These are phyloP conservation scores for Muscicapa striata DNA, from an alignment of 2,797 vertebrate species.

Conservation along the genomic window DNA sequence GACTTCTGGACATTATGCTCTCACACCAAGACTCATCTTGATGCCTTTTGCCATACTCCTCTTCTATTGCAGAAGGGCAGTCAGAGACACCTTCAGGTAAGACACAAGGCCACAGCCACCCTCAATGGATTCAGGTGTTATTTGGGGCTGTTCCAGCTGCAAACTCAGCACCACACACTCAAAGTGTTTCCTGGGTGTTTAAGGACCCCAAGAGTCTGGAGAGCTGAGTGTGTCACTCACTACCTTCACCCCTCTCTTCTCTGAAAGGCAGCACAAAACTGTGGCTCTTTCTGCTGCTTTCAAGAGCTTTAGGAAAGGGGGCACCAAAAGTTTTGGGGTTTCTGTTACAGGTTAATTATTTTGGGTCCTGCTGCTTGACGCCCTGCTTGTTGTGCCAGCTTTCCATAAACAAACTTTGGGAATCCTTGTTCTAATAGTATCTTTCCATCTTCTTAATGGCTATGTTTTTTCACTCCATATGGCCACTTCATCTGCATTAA, in stretches of 20 bases:
- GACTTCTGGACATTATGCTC: background rate
- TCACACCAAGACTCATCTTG: accelerated
- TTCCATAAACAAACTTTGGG: conserved; percentile 67
- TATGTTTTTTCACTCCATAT: conserved; percentile 67
- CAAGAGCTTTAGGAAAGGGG: background rate
- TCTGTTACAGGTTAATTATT: conserved; percentile 3
- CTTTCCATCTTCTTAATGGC: conserved; percentile 55
- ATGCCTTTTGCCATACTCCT: background rate
- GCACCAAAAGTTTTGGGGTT: background rate
- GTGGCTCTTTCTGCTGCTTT: background rate
- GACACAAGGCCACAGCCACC: background rate
- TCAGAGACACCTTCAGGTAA: background rate
- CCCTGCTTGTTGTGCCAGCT: conserved; percentile 6
- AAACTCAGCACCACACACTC: background rate
- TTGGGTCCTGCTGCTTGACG: background rate
- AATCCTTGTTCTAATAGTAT: conserved; percentile 65
- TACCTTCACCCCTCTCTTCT: background rate
- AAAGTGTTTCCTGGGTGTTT: background rate
- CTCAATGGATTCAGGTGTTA: background rate
- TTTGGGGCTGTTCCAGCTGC: background rate
- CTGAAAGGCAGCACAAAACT: background rate
- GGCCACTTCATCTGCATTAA: conserved; percentile 68
- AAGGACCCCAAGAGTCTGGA: background rate
- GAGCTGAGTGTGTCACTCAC: background rate
- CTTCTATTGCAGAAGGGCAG: background rate